These are phyloP conservation scores for Phrynosoma platyrhinos DNA, from an alignment of 2,113 vertebrate genomes.

Conservation along the genomic window DNA sequence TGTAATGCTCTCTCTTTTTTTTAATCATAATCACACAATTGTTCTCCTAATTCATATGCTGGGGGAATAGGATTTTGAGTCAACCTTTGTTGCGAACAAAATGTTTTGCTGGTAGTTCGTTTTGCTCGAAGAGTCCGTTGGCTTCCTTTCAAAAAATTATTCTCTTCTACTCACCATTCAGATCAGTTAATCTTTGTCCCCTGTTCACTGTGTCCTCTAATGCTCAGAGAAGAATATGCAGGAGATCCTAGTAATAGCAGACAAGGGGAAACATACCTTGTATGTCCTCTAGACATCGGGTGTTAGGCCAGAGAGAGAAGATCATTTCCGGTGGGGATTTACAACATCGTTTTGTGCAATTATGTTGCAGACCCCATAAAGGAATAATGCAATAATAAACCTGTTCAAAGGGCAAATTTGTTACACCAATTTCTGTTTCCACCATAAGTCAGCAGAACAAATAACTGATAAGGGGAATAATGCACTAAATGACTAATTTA, in stretches of 20 bases:
- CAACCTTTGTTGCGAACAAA: constrained; percentile 80
- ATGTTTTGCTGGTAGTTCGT: constrained; percentile 72
- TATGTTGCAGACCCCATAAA: constrained; percentile 74
- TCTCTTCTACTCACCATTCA: constrained; percentile 48
- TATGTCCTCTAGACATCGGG: constrained; percentile 73
- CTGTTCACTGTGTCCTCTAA: constrained; percentile 72
- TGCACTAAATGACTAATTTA: constrained; percentile 71
- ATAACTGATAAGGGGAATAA: constrained; percentile 72
- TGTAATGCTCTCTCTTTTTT: constrained; percentile 84
- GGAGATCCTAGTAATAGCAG: constrained; percentile 56
- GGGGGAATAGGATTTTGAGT: constrained; percentile 77
- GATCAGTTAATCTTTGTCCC: constrained; percentile 67
- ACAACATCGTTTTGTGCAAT: constrained; percentile 79
- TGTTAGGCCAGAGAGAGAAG: constrained; percentile 36
- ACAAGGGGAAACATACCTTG: constrained; percentile 50
- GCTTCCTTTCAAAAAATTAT: constrained; percentile 75
- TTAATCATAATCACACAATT: constrained; percentile 85
- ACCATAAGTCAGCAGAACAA: constrained; percentile 78
- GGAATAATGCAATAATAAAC: constrained; percentile 78
- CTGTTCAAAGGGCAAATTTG: constrained; percentile 73
- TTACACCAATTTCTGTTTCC: constrained; percentile 71
- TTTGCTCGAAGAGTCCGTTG: constrained; percentile 73
- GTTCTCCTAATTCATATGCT: constrained; percentile 83
- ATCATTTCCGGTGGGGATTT: constrained; percentile 78
- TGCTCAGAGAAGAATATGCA: constrained; percentile 52